These are phyloP conservation scores for Petaurus breviceps DNA, from an alignment of 2,113 vertebrate species.

Conservation along the genomic window DNA sequence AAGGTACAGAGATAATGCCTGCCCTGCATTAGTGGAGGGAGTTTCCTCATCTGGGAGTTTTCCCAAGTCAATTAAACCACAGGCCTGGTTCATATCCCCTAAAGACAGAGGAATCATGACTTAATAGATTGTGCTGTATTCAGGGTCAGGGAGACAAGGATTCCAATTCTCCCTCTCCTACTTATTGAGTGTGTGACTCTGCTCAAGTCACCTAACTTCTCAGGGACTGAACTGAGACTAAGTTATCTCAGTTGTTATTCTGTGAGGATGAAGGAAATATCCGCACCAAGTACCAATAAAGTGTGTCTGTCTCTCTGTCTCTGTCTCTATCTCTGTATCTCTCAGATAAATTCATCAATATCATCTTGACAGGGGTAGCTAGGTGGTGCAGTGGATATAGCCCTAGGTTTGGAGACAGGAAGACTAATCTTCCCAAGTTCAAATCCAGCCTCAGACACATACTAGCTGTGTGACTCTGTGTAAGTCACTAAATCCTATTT, in stretches of 20 bases:
- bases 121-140: background rate
- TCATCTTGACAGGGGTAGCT: background rate
- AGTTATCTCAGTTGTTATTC: background rate
- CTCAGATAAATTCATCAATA: background rate
- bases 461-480: background rate
- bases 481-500: background rate
- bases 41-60: too few relatives aligned
- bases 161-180: background rate
- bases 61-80: too few relatives aligned
- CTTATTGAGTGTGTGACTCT: background rate
- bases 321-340: too few relatives aligned
- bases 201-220: background rate
- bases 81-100: background rate
- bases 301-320: too few relatives aligned
- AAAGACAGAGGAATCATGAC: background rate
- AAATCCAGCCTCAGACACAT: background rate
- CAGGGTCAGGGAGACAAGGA: background rate
- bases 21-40: too few relatives aligned
- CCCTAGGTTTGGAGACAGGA: background rate
- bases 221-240: background rate
- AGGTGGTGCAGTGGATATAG: too few relatives aligned
- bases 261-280: background rate
- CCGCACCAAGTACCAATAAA: background rate
- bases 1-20: too few relatives aligned
- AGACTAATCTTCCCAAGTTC: background rate